Evolutionary conservation across 1,140 invertebrate genomes (phyloP).

Genomic region (Listronotus bonariensis): DNA sequence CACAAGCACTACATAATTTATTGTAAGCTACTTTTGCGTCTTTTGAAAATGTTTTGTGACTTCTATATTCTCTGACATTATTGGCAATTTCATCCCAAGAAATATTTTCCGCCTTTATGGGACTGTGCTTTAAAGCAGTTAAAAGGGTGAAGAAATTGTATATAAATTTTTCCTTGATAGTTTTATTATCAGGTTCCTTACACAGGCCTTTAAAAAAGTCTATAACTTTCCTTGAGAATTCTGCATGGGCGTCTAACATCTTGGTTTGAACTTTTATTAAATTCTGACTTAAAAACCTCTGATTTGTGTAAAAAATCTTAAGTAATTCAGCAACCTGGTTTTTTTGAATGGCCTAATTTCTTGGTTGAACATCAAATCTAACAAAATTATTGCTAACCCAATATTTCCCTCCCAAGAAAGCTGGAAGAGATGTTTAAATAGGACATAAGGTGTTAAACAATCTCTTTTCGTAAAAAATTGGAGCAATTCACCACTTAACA

Average conservation of each 20-base stretch:
- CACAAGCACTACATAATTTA: constrained; percentile 55
- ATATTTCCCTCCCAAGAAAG: constrained; percentile 66
- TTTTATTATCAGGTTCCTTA: constrained; percentile 38
- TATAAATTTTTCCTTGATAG: constrained; percentile 57
- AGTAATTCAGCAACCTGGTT: constrained; percentile 69
- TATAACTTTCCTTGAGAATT: constrained; percentile 51
- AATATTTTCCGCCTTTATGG: constrained; percentile 42
- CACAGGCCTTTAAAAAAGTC: constrained; percentile 51
- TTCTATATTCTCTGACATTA: constrained; percentile 52
- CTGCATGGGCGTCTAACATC: constrained; percentile 52
- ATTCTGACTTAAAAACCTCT: constrained; percentile 54
- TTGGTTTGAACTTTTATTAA: constrained; percentile 41
- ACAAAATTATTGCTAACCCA: constrained; percentile 60
- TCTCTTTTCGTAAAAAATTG: constrained; percentile 66
- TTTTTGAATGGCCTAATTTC: constrained; percentile 66
- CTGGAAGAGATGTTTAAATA: constrained; percentile 68
- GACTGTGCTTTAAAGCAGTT: constrained; percentile 52
- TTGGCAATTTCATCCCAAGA: constrained; percentile 56
- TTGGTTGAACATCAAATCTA: constrained; percentile 65
- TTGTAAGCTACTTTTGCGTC: constrained; percentile 59
- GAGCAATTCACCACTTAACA: constrained; percentile 61
- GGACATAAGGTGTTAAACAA: constrained; percentile 64
- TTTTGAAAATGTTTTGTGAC: constrained; percentile 51
- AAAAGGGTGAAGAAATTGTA: constrained; percentile 56
- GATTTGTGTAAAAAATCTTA: constrained; percentile 64